Conservation (phyloP, 1,140 invertebrate genomes). For the Pseudobourletiella spinata region DNA sequence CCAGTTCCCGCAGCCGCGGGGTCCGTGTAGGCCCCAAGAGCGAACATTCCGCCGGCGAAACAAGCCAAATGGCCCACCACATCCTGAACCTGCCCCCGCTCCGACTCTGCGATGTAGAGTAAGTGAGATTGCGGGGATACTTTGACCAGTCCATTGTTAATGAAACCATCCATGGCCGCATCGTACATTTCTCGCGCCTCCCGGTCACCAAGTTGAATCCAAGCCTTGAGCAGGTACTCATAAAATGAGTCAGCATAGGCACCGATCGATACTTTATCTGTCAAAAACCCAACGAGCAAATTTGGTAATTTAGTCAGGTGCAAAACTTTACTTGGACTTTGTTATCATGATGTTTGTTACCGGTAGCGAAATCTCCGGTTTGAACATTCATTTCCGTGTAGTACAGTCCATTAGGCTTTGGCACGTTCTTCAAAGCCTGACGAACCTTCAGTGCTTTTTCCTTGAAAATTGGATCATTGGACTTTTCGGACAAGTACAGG, state of each 20-base stretch:
- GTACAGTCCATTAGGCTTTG: constrained; percentile 53
- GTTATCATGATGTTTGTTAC: constrained; percentile 40
- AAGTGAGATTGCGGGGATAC: constrained; percentile 23
- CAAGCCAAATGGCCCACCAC: constrained; percentile 24
- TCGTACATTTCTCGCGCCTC: constrained; percentile 51
- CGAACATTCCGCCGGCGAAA: constrained; percentile 36
- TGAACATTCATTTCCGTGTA: constrained; percentile 55
- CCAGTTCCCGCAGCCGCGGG: constrained; percentile 2
- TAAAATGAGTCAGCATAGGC: constrained; percentile 59
- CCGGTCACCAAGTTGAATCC: constrained; percentile 47
- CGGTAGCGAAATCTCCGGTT: constrained; percentile 53
- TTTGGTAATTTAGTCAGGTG: background rate
- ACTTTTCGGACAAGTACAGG: constrained; percentile 51
- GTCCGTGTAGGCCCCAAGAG: constrained; percentile 28
- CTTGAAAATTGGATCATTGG: constrained; percentile 48
- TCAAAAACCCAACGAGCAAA: background rate
- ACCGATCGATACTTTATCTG: too few species aligned
- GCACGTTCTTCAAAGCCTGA: constrained; percentile 44
- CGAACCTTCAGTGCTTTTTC: constrained; percentile 47
- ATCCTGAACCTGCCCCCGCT: constrained; percentile 8
- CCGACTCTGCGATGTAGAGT: constrained; percentile 28
- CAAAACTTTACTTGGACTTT: background rate
- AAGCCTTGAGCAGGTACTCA: constrained; percentile 56
- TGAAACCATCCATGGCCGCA: constrained; percentile 44
- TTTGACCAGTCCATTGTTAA: constrained; percentile 24